A percentile compares a stretch with the other conserved stretches of the same genome.
These are phyloP conservation scores for Cyphomyrmex costatus DNA, from an alignment of 1,140 invertebrate species.

Conservation along the genomic window DNA sequence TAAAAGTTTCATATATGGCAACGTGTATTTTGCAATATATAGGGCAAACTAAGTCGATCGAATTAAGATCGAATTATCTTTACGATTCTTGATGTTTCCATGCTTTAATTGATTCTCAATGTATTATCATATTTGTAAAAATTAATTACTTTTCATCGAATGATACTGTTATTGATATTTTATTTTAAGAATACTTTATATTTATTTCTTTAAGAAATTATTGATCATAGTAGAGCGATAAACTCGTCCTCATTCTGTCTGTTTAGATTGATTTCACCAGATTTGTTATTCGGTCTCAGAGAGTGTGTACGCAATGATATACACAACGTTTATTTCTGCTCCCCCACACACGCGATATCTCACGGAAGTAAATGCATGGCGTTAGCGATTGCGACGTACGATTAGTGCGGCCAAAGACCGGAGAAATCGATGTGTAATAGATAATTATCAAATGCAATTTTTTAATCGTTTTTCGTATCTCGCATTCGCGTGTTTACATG, in stretches of 20 bases:
- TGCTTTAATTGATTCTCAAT: neutral
- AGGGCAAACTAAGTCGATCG: neutral
- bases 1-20: neutral
- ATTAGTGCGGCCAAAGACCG: neutral
- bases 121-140: neutral
- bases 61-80: neutral
- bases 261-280: slow-evolving; percentile 5
- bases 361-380: slow-evolving; percentile 32
- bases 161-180: neutral
- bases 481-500: slow-evolving; percentile 12
- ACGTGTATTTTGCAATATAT: neutral
- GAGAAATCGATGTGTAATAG: slow-evolving; percentile 52
- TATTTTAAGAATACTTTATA: neutral
- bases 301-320: neutral
- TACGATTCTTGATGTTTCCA: neutral
- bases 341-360: slow-evolving; percentile 18
- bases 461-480: slow-evolving; percentile 44
- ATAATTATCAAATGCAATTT: slow-evolving; percentile 31
- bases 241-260: slow-evolving; percentile 3
- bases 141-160: neutral
- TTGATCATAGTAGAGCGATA: slow-evolving; percentile 16
- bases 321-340: slow-evolving; percentile 39
- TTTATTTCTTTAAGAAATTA: neutral
- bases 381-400: slow-evolving; percentile 12
- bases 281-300: slow-evolving; percentile 11